These are phyloP conservation scores for Smittia sp. DNA, from an alignment of 2,888 invertebrate species.

Conservation along the genomic window DNA sequence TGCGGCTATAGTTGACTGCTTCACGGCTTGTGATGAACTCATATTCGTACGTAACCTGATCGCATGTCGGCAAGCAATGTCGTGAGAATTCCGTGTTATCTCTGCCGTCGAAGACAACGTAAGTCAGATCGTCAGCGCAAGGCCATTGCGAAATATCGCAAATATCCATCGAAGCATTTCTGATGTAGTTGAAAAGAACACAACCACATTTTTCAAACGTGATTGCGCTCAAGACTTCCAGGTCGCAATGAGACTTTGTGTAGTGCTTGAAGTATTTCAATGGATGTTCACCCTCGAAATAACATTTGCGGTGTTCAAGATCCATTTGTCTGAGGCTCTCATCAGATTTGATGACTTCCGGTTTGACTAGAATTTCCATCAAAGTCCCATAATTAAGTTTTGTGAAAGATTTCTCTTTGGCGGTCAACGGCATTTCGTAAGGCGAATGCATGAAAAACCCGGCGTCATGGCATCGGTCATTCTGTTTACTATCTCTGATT, in stretches of 20 bases:
- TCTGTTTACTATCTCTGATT: too few species aligned
- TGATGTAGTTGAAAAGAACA: constrained; percentile 42
- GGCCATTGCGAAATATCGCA: too few species aligned
- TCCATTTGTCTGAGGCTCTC: background rate
- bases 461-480: too few species aligned
- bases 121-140: too few species aligned
- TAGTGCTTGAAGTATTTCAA: constrained; percentile 46
- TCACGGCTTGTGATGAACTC: too few species aligned
- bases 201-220: constrained; percentile 45
- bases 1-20: too few species aligned
- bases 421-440: background rate
- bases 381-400: background rate
- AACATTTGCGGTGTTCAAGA: constrained; percentile 44
- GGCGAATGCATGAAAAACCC: background rate
- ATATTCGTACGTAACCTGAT: too few species aligned
- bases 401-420: background rate
- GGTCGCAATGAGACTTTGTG: constrained; percentile 46
- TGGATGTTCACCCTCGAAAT: constrained; percentile 45
- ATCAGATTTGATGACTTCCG: background rate
- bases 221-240: constrained; percentile 46
- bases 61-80: too few species aligned
- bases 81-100: too few species aligned
- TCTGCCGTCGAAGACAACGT: too few species aligned
- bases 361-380: background rate
- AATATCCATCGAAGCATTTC: too few species aligned